phyloP scores from a whole-genome alignment of 2,797 vertebrate species.

The Periophthalmus magnuspinnatus region DNA sequence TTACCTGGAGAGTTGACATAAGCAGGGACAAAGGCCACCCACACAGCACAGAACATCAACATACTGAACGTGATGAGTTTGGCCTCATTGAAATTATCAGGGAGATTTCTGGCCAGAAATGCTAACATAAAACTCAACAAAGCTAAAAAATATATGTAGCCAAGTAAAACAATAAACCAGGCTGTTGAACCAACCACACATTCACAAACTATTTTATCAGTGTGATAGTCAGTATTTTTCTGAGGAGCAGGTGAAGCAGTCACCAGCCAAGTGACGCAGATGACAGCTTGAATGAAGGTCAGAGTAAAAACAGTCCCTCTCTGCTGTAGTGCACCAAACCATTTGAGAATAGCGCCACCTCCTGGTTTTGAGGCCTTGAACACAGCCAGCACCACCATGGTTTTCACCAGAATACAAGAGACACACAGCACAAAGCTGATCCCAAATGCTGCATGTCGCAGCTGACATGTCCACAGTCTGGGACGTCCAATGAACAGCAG shows the following conservation, averaged over 20 bases:
- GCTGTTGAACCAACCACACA: conserved; percentile 61
- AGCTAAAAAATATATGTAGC: conserved; percentile 65
- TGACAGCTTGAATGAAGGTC: conserved; percentile 44
- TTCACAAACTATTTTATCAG: conserved; percentile 67
- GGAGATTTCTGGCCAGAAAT: conserved; percentile 66
- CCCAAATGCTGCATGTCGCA: conserved; percentile 57
- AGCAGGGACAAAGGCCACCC: conserved; percentile 58
- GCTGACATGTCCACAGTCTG: conserved; percentile 48
- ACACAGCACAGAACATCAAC: conserved; percentile 56
- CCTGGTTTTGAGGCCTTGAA: conserved; percentile 49
- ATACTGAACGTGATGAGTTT: conserved; percentile 63
- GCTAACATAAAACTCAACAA: conserved; percentile 60
- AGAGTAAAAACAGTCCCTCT: conserved; percentile 63
- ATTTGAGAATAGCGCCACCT: conserved; percentile 50
- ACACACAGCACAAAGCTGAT: conserved; percentile 64
- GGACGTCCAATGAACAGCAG: conserved; percentile 65
- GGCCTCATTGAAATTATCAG: conserved; percentile 58
- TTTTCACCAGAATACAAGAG: conserved; percentile 58
- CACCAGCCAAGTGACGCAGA: conserved; percentile 54
- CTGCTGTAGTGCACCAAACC: conserved; percentile 66
- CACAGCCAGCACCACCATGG: conserved; percentile 57
- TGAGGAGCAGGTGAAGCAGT: conserved; percentile 55
- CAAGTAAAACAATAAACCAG: conserved; percentile 57
- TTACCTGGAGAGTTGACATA: conserved; percentile 67
- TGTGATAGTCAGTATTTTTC: conserved; percentile 66